These are phyloP conservation scores for Rosalia funebris DNA, from an alignment of 2,888 invertebrate species.

Conservation along the genomic window DNA sequence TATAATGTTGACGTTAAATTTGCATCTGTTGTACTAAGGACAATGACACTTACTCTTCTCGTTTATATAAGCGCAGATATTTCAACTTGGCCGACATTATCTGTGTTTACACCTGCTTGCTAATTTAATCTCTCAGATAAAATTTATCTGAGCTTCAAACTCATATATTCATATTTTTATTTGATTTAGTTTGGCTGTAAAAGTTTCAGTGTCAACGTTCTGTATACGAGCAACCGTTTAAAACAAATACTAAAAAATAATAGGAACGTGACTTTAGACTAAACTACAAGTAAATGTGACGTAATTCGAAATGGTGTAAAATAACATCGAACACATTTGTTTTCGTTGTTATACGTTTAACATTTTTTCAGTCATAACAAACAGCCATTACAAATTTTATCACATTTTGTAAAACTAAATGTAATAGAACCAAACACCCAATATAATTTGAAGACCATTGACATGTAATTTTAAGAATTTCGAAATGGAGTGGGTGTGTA, in stretches of 20 bases:
- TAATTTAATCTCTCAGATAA: too few species aligned
- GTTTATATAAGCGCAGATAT: too few species aligned
- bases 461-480: too few species aligned
- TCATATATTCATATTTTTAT: too few species aligned
- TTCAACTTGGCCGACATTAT: too few species aligned
- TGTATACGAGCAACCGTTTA: background rate
- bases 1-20: too few species aligned
- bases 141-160: too few species aligned
- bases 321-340: constrained; percentile 1
- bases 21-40: too few species aligned
- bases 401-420: background rate
- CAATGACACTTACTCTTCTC: too few species aligned
- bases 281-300: constrained; percentile 8
- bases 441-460: background rate
- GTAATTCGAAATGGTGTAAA: constrained; percentile 4
- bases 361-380: constrained; percentile 4
- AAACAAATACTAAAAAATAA: constrained; percentile 9
- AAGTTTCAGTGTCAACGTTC: constrained; percentile 3
- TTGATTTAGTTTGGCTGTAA: too few species aligned
- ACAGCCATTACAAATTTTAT: background rate
- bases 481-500: too few species aligned
- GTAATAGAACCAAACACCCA: background rate
- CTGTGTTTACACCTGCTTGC: too few species aligned
- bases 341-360: background rate
- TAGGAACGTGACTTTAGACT: constrained; percentile 10